Percentiles rank a stretch among this genome's conserved stretches.
These are phyloP conservation scores for Drosophila meridiana DNA, from an alignment of 2,888 invertebrate species.

Conservation along the genomic window DNA sequence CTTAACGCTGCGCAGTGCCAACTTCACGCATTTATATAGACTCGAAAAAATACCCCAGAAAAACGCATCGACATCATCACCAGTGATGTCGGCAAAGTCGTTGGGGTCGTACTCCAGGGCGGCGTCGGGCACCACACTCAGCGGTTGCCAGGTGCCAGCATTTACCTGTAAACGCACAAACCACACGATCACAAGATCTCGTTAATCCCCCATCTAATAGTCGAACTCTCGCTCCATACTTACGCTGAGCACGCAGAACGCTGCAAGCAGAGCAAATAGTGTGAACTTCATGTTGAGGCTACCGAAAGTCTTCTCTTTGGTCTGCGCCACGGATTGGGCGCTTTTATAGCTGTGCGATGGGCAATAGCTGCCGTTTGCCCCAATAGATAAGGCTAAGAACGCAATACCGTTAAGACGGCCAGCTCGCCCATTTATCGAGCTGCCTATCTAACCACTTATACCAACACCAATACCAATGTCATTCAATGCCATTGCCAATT, in stretches of 20 bases:
- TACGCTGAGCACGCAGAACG: constrained; percentile 60
- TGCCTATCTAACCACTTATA: background rate
- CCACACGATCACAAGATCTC: background rate
- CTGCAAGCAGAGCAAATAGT: constrained; percentile 57
- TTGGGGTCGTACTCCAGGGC: constrained; percentile 9
- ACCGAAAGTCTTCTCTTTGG: constrained; percentile 29
- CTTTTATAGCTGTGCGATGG: constrained; percentile 37
- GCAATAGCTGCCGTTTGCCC: background rate
- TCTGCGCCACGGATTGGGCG: background rate
- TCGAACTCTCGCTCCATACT: constrained; percentile 21
- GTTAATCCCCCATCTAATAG: background rate
- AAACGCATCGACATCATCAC: background rate
- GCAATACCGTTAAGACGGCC: constrained; percentile 10
- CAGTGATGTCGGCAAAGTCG: constrained; percentile 28
- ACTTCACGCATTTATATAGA: too few relatives aligned
- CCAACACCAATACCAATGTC: background rate
- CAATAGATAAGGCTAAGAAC: constrained; percentile 30
- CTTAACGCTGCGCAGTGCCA: constrained; percentile 60
- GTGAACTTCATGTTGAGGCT: constrained; percentile 64
- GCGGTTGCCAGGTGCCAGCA: constrained; percentile 43
- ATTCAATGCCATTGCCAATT: background rate
- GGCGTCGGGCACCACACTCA: constrained; percentile 16
- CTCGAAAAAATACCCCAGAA: too few relatives aligned
- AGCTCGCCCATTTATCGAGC: constrained; percentile 20
- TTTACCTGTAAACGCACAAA: constrained; percentile 35